Conservation (phyloP, 1,140 invertebrate species). For the Solenopsis fugax region DNA sequence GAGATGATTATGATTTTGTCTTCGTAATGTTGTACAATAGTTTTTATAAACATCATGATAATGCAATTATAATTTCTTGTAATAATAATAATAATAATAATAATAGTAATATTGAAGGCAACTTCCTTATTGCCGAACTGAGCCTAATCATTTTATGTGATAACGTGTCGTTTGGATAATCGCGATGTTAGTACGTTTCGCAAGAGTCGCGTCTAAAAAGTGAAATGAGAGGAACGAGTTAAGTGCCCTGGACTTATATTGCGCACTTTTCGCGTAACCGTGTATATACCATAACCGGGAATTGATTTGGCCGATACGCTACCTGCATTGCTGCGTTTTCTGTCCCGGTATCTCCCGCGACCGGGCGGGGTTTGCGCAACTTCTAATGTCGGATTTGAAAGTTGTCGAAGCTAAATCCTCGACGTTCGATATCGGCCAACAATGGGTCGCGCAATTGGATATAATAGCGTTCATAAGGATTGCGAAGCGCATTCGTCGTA, state of each 20-base stretch:
- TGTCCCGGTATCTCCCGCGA: slow-evolving; percentile 25
- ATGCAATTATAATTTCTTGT: neutral
- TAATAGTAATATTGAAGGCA: neutral
- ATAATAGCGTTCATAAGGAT: slow-evolving; percentile 36
- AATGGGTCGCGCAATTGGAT: slow-evolving; percentile 47
- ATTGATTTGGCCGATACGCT: slow-evolving; percentile 53
- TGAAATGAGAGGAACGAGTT: slow-evolving; percentile 32
- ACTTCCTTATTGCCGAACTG: neutral
- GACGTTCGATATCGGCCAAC: slow-evolving; percentile 47
- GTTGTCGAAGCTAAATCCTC: slow-evolving; percentile 47
- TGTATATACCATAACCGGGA: slow-evolving; percentile 31
- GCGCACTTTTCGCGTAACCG: slow-evolving; percentile 41
- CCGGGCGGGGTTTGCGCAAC: slow-evolving; percentile 16
- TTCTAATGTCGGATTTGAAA: slow-evolving; percentile 42
- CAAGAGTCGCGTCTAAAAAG: slow-evolving; percentile 31
- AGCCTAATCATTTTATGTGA: neutral
- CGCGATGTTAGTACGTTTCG: neutral
- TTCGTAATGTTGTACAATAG: neutral
- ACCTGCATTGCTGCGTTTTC: slow-evolving; percentile 45
- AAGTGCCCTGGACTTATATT: neutral
- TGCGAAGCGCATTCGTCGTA: slow-evolving; percentile 13
- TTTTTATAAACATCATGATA: neutral
- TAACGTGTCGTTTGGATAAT: neutral
- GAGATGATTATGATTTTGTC: neutral
- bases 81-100: no score